phyloP scores from a whole-genome alignment of 2,888 invertebrate genomes.

The Nyleta sp. region DNA sequence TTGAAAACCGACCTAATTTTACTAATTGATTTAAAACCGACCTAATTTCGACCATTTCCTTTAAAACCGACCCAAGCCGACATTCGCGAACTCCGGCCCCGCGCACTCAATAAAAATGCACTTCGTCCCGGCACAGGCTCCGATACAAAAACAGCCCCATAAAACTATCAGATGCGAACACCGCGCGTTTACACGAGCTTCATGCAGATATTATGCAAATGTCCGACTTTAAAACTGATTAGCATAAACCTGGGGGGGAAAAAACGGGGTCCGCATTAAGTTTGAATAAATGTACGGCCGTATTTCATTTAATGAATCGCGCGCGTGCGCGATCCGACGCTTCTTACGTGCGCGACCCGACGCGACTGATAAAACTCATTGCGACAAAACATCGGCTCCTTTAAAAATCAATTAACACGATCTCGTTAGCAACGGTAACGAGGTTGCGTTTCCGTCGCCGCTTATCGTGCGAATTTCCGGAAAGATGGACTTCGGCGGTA shows the following conservation, averaged over 20 bases:
- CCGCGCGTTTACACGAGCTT: slow-evolving; percentile 30
- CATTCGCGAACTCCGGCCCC: too few relatives aligned
- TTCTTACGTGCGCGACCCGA: too few relatives aligned
- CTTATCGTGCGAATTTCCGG: too few relatives aligned
- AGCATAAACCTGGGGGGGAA: slow-evolving; percentile 15
- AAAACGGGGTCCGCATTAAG: slow-evolving; percentile 25
- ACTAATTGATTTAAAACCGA: too few relatives aligned
- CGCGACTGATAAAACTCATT: neutral
- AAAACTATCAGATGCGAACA: slow-evolving; percentile 32
- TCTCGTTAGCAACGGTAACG: slow-evolving; percentile 6
- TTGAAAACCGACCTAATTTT: too few relatives aligned
- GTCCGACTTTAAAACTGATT: slow-evolving; percentile 33
- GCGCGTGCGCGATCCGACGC: too few relatives aligned
- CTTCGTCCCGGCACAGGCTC: slow-evolving; percentile 4
- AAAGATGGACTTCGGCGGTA: neutral
- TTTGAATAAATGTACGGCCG: slow-evolving; percentile 18
- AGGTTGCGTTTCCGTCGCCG: too few relatives aligned
- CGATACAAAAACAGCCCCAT: slow-evolving; percentile 25
- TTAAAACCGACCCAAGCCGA: too few relatives aligned
- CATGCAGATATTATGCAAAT: slow-evolving; percentile 49
- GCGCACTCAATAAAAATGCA: too few relatives aligned
- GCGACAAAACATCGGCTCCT: neutral
- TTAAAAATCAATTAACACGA: slow-evolving; percentile 23
- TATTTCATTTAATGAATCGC: slow-evolving; percentile 23
- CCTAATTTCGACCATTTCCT: too few relatives aligned